Evolutionary conservation across 2,797 vertebrate genomes (phyloP), one percentile per base, ranked within the genome.

Genomic region (Cercopithecus mitis): DNA sequence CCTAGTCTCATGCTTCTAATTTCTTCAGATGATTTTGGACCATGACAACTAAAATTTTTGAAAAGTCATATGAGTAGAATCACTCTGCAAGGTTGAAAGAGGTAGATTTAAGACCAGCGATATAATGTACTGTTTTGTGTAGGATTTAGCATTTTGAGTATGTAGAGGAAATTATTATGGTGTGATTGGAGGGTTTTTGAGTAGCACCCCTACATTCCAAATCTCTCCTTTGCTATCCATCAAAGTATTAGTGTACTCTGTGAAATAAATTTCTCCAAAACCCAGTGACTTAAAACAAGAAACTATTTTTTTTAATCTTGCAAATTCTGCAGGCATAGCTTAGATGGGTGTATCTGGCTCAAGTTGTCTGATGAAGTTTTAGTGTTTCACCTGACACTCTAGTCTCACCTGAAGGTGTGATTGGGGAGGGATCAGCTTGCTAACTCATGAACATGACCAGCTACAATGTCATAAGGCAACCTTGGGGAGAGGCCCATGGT

Each of bases 11-110:
- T 14, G 30, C n/a, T 92, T 79, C 0, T 57, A 58, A 80, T 0
- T 67, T 15, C 47, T 80, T 90, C 52, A 84, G 70, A 84, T 94
- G 52, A 57, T 81, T 95, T 95, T 79, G 67, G 27, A 79, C 85
- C 15, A 17, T 61, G 36, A 12, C 55, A 90, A 58, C 13, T 84
- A 90, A 90, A 72, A 41, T 30, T 84, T 75, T 79, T 88, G n/a
- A 85, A 84, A 17, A 87, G n/a, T 61, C 73, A 36, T 52, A 5
- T 77, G 15, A 90, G 12, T 47, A 39, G 3, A 1, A 25, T 50
- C 45, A 58, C 7, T 4, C 11, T 94, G 19, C 8, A 80, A 94
- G 67, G 25, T 67, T 77, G 13, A 81, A 88, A 76, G 72, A 82
- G 25, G 55, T 50, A 72, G 8, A 13, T 41, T 92, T 90, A 91